phyloP scores from a whole-genome alignment of 1,140 invertebrate genomes.

The Ceratina calcarata region DNA sequence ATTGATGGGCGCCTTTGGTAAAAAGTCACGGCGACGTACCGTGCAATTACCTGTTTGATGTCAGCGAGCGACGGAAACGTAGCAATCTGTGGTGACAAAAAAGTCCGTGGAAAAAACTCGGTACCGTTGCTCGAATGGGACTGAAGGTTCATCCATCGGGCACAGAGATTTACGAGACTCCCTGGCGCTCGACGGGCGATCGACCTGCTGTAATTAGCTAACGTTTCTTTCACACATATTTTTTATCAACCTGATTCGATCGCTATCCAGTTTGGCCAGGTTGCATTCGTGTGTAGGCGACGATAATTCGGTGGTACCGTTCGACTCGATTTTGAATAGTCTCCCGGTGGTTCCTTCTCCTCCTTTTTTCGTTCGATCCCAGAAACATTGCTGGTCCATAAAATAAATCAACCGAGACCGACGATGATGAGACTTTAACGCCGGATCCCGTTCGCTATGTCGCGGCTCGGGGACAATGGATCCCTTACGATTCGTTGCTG shows the following conservation, averaged over 20 bases:
- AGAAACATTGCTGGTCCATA: constrained; percentile 44
- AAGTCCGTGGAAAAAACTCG: background rate
- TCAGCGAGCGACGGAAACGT: constrained; percentile 13
- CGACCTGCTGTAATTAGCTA: constrained; percentile 44
- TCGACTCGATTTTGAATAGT: constrained; percentile 35
- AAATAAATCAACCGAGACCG: constrained; percentile 52
- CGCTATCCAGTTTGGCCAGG: background rate
- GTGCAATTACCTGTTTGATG: constrained; percentile 35
- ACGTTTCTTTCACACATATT: constrained; percentile 18
- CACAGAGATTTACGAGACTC: constrained; percentile 34
- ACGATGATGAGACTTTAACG: constrained; percentile 39
- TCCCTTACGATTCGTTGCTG: constrained; percentile 1
- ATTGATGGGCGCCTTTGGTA: background rate
- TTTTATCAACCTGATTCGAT: background rate
- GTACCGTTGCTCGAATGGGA: constrained; percentile 58
- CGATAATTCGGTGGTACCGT: constrained; percentile 41
- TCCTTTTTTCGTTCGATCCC: background rate
- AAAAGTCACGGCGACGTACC: constrained; percentile 13
- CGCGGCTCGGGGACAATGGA: constrained; percentile 2
- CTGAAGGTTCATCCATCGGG: constrained; percentile 37
- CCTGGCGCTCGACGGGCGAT: constrained; percentile 19
- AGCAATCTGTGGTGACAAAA: background rate
- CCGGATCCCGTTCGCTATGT: constrained; percentile 22
- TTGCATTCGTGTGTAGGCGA: constrained; percentile 1
- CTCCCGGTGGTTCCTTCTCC: background rate